Conservation (phyloP, 1,140 invertebrate genomes). For the Hyposmocoma kahamanoa region DNA sequence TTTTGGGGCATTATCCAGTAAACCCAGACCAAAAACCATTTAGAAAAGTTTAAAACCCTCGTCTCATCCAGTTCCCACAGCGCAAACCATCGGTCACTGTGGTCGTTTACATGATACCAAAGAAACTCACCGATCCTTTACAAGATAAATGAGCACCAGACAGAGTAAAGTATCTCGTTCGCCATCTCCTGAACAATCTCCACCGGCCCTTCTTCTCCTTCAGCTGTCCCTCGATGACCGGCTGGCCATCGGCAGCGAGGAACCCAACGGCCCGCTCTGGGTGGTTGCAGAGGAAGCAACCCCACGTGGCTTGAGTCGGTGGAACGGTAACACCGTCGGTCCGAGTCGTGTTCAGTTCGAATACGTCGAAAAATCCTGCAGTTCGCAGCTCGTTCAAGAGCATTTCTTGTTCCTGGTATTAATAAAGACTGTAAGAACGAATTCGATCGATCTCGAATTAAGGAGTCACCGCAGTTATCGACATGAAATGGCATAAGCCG, state of each 20-base stretch:
- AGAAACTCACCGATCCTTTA: conserved; percentile 84
- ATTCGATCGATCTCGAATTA: background rate
- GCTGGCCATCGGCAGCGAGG: conserved; percentile 81
- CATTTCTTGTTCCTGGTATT: conserved; percentile 86
- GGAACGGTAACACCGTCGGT: conserved; percentile 44
- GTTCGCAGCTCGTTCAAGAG: conserved; percentile 90
- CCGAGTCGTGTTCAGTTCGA: conserved; percentile 80
- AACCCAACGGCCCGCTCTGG: conserved; percentile 90
- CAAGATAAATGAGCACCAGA: conserved; percentile 93
- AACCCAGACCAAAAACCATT: no score
- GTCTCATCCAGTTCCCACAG: no score
- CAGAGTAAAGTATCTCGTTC: conserved; percentile 93
- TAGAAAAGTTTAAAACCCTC: no score
- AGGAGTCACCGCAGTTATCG: no score
- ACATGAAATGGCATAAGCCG: no score
- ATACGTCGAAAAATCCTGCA: conserved; percentile 93
- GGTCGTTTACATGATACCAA: background rate
- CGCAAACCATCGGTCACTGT: no score
- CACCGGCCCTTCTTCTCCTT: conserved; percentile 97
- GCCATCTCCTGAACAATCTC: conserved; percentile 92
- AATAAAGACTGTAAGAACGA: no score
- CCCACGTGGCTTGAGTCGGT: conserved; percentile 74
- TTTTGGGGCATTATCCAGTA: no score
- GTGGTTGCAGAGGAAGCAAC: conserved; percentile 93
- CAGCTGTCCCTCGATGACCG: conserved; percentile 91